These are phyloP conservation scores for Ectemnius cavifrons DNA, from an alignment of 2,888 invertebrate species.

Conservation along the genomic window DNA sequence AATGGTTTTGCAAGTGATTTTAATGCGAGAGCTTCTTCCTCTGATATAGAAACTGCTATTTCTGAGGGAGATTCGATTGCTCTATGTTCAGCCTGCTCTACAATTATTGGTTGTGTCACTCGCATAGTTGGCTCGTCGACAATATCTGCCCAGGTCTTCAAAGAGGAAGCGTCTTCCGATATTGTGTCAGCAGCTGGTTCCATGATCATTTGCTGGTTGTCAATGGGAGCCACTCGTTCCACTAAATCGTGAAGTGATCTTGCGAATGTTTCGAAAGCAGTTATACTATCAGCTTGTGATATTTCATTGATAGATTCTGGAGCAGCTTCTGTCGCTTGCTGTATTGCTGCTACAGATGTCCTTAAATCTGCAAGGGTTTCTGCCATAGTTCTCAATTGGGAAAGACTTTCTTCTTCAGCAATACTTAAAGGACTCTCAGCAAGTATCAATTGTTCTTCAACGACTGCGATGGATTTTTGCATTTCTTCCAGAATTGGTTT, in stretches of 20 bases:
- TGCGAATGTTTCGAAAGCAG: constrained; percentile 77
- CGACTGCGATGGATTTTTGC: constrained; percentile 63
- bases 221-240: constrained; percentile 44
- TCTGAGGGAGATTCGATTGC: constrained; percentile 48
- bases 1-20: constrained; percentile 66
- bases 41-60: constrained; percentile 48
- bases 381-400: constrained; percentile 62
- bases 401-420: constrained; percentile 50
- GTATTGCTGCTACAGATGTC: constrained; percentile 57
- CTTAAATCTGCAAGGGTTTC: constrained; percentile 64
- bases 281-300: constrained; percentile 47
- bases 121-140: constrained; percentile 41
- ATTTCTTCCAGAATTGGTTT: constrained; percentile 62
- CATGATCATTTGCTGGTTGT: constrained; percentile 52
- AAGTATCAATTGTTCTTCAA: constrained; percentile 61
- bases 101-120: constrained; percentile 32
- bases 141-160: constrained; percentile 58
- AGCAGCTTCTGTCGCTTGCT: constrained; percentile 29
- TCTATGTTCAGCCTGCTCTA: constrained; percentile 41
- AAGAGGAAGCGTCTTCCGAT: constrained; percentile 56
- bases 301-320: constrained; percentile 39
- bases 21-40: constrained; percentile 50
- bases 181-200: constrained; percentile 76
- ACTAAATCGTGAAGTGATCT: constrained; percentile 45
- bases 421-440: constrained; percentile 51